phyloP scores from a whole-genome alignment of 2,113 vertebrate species.

The Neodon shergylaensis region DNA sequence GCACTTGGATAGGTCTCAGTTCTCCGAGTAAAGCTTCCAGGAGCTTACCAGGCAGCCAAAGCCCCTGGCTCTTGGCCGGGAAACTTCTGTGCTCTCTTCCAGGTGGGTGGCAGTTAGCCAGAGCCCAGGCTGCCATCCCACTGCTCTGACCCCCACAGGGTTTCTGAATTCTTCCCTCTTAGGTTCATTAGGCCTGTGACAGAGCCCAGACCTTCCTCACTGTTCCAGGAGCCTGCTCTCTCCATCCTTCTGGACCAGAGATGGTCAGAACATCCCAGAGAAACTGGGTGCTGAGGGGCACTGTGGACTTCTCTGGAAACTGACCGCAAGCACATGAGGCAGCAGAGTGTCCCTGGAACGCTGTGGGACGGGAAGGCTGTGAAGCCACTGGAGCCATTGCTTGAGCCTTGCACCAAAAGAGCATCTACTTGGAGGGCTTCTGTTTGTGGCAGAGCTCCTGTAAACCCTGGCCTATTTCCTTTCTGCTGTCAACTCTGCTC shows the following conservation, averaged over 20 bases:
- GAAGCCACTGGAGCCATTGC: not conserved
- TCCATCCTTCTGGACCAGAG: not conserved
- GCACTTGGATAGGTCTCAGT: not conserved
- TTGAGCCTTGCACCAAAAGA: constrained; percentile 31
- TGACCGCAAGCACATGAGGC: not conserved
- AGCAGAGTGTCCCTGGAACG: not conserved
- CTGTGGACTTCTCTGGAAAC: not conserved
- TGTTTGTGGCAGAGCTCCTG: not conserved
- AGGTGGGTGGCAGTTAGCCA: not conserved
- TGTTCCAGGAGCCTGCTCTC: too few relatives aligned
- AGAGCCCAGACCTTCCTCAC: not conserved
- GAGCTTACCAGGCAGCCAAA: not conserved
- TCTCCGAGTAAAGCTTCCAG: not conserved
- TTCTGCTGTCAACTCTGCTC: constrained; percentile 54
- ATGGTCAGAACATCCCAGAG: not conserved
- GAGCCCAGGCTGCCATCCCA: fast-evolving
- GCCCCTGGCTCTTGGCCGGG: not conserved
- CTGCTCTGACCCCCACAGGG: not conserved
- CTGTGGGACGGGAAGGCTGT: not conserved
- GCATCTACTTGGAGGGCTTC: not conserved
- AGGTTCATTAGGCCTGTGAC: not conserved
- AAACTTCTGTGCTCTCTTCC: not conserved
- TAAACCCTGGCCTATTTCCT: constrained; percentile 28
- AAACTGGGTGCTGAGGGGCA: not conserved
- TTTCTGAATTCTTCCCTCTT: not conserved